Base-by-base conservation (phyloP, 2,113 vertebrate genomes). In the Brachypodius melanocephalos region DNA sequence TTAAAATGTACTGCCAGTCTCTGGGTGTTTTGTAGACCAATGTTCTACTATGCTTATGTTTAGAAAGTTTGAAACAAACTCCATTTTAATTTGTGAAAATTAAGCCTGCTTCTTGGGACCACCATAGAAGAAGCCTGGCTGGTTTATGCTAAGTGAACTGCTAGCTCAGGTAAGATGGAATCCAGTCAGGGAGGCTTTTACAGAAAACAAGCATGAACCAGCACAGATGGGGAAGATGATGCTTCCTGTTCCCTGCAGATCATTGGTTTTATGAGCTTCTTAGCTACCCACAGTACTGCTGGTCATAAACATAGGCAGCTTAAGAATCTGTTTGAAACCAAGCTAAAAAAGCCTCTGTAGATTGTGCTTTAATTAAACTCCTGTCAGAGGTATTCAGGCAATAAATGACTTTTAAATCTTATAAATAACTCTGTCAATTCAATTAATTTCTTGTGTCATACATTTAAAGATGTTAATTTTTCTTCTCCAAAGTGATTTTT, bases 341-440 rank as follows among this genome's bases (percentile, higher is more conserved):
- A 77, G 42, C n/a, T 85, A 34, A 58, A 80, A 77, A 11, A 1
- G 10, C 38, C 10, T 19, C n/a, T 58, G 31, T 74, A 46, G 57
- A 26, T 40, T 78, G 31, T 63, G n/a, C 52, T 90, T 88, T 92
- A 86, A 92, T 93, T 94, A 90, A 94, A 65, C 14, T 94, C 52
- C 46, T 78, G 13, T 67, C 36, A 90, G 40, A 88, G 31, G 73
- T 81, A 86, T 71, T 95, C 94, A 92, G 34, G 90, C 90, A 93
- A 77, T 92, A 94, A 86, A 95, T 93, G 6, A 86, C 48, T 90
- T 81, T 78, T 43, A 36, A 81, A 61, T 75, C 63, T 86, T 78
- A 67, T 40, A 83, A 86, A 81, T 62, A 77, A 51, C 29, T 85
- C 52, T 83, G 38, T 83, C 79, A 34, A 51, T 77, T 81, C 43